A percentile compares a stretch with the other conserved stretches of the same genome.
These are phyloP conservation scores for Drosophila cracens DNA, from an alignment of 2,888 invertebrate species.

Conservation along the genomic window DNA sequence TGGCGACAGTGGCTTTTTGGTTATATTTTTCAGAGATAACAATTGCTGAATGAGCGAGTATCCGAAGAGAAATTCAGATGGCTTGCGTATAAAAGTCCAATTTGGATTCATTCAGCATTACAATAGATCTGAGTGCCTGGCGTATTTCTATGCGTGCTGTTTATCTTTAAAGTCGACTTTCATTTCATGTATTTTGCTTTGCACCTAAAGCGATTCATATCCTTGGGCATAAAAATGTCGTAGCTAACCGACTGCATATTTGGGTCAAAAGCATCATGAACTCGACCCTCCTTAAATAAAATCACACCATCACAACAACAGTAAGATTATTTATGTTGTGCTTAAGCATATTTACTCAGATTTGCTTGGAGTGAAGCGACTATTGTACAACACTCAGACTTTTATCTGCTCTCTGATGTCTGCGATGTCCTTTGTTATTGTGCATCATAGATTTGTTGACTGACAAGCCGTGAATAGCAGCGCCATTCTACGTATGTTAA, in stretches of 20 bases:
- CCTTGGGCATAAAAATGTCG: constrained; percentile 10
- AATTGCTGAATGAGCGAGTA: background rate
- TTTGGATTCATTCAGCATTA: background rate
- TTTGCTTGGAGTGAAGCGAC: constrained; percentile 34
- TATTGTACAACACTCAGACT: constrained; percentile 29
- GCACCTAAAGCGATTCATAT: constrained; percentile 20
- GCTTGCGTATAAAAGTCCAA: background rate
- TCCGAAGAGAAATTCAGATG: background rate
- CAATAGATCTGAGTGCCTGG: constrained; percentile 7
- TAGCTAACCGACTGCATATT: constrained; percentile 29
- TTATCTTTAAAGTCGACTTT: constrained; percentile 5
- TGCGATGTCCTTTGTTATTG: constrained; percentile 46
- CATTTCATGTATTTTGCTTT: constrained; percentile 5
- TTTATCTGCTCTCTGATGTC: constrained; percentile 26
- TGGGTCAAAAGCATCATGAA: constrained; percentile 44
- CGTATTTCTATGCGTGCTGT: background rate
- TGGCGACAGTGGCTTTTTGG: background rate
- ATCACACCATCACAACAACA: background rate
- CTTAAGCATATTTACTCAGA: constrained; percentile 36
- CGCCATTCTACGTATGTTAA: constrained; percentile 52
- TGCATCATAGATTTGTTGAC: constrained; percentile 52
- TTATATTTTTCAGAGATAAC: background rate
- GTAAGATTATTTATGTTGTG: constrained; percentile 28
- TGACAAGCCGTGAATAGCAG: constrained; percentile 26
- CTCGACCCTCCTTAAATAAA: constrained; percentile 6